phyloP scores from a whole-genome alignment of 2,113 vertebrate species.

The Syngnathus floridae region DNA sequence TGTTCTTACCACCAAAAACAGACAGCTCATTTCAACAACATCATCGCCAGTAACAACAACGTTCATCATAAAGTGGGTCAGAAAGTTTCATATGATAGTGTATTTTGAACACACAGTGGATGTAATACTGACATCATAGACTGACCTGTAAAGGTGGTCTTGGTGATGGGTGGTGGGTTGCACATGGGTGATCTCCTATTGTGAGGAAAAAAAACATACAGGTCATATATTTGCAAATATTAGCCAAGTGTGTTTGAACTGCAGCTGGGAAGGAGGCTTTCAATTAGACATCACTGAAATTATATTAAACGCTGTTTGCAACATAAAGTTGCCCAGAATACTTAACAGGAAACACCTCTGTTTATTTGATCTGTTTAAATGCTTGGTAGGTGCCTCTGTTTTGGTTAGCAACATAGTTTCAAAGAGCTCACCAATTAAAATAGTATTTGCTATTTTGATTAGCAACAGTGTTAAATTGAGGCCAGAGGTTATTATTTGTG shows the following conservation, averaged over 20 bases:
- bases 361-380: background rate
- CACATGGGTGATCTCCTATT: constrained; percentile 94
- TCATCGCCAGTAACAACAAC: background rate
- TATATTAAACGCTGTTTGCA: no score
- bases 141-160: constrained; percentile 93
- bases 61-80: constrained; percentile 15
- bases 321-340: no score
- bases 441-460: background rate
- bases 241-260: no score
- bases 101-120: background rate
- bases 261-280: no score
- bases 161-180: constrained; percentile 94
- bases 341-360: no score
- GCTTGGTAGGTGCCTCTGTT: background rate
- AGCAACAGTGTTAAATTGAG: no score
- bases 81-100: constrained; percentile 4
- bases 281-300: no score
- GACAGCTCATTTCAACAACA: constrained; percentile 13
- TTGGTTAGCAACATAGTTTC: background rate
- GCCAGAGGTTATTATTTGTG: background rate
- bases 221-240: background rate
- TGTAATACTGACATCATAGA: background rate
- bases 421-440: background rate
- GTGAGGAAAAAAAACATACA: constrained; percentile 13
- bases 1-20: constrained; percentile 22